These are phyloP conservation scores for Ormyrus nitidulus DNA, from an alignment of 2,888 invertebrate genomes.

Conservation along the genomic window DNA sequence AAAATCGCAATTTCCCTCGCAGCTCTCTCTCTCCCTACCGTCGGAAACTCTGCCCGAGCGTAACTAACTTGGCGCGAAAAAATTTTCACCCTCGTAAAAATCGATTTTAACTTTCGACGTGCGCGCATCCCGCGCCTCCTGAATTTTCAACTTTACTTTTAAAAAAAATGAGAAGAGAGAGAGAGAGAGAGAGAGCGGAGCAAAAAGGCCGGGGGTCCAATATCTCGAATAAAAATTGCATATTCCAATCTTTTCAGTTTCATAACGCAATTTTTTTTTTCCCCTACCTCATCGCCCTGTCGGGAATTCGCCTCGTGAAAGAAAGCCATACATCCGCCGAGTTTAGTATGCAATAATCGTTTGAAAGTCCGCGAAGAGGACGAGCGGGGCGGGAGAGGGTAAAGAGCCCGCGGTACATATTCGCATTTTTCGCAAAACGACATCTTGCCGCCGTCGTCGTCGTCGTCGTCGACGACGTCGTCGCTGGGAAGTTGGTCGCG, in stretches of 20 bases:
- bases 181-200: not conserved
- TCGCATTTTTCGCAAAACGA: conserved; percentile 25
- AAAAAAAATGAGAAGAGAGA: not conserved
- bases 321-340: conserved; percentile 10
- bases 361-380: conserved; percentile 7
- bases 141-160: conserved; percentile 17
- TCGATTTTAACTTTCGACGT: conserved; percentile 19
- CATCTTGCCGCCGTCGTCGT: not conserved
- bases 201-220: not conserved
- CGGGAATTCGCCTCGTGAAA: conserved; percentile 19
- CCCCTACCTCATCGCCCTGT: conserved; percentile 6
- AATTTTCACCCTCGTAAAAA: conserved; percentile 10
- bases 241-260: conserved; percentile 40
- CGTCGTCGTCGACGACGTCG: too few relatives aligned
- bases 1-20: too few relatives aligned
- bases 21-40: not conserved
- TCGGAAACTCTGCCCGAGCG: not conserved
- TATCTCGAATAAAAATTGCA: conserved; percentile 45
- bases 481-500: conserved; percentile 20
- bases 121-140: not conserved
- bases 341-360: conserved; percentile 45
- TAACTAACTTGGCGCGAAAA: conserved; percentile 6
- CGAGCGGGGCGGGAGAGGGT: not conserved
- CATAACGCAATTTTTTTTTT: conserved; percentile 30
- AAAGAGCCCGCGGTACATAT: not conserved